Base-by-base conservation (phyloP, 2,888 invertebrate species). In the Hemaris fuciformis region DNA sequence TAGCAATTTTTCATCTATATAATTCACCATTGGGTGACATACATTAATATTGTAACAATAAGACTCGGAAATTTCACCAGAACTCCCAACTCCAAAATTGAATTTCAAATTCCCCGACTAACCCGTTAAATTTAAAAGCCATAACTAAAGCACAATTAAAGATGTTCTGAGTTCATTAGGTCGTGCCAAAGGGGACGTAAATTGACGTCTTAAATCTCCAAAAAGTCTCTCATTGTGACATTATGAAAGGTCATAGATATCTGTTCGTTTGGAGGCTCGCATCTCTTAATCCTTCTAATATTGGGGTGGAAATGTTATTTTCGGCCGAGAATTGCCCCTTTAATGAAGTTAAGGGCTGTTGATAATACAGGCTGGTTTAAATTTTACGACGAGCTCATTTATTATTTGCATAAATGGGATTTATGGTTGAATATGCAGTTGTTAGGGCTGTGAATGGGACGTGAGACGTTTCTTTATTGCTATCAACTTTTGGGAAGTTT, bases 341-440 rank as follows among this genome's bases (percentile, higher is more conserved):
- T 86, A 87, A 89, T 89, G 86, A 88, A 89, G 80, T 85, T 82
- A 78, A 79, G 78, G 79, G 81, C 79, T 78, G 60, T 80, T 81
- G 80, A 81, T 86, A 87, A 84, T 79, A 81, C 76, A 79, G 73
- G 78, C 73, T 74, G 80, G 77, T 68, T 74, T 68, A 75, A 79
- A 74, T 79, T 72, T 70, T 70, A 68, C 66, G 76, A 74, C 77
- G 62, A 66, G 68, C 76, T 74, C 80, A 78, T 81, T 85, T 80
- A 84, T 83, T 79, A 83, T 77, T 72, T 68, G 77, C 74, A 75
- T 76, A 82, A 81, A 80, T 73, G 72, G 76, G 77, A 77, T 84
- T 83, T 77, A 72, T 76, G 68, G 77, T 74, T 76, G 18, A 53
- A 53, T 53, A 53, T 53, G 53, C 53, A 53, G 53, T 53, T 27